These are phyloP conservation scores for Amphipoea oculea DNA, from an alignment of 2,888 invertebrate genomes.

Conservation along the genomic window DNA sequence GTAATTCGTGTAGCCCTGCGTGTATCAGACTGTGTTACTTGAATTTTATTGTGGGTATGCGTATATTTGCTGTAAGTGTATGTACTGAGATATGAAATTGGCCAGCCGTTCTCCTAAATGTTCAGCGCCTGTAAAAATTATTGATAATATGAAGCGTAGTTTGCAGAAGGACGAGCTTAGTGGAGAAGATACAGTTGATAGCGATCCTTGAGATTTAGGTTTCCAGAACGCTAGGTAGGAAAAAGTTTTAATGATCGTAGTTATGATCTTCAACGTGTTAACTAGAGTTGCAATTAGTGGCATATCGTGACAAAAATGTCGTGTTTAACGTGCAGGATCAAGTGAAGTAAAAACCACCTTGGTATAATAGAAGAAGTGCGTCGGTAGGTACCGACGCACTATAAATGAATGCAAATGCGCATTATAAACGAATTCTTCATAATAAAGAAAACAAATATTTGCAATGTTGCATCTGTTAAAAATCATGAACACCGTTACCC, in stretches of 20 bases:
- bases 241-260: conserved; percentile 55
- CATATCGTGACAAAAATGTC: conserved; percentile 33
- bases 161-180: conserved; percentile 23
- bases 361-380: too few relatives aligned
- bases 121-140: conserved; percentile 22
- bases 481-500: background rate
- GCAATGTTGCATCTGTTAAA: background rate
- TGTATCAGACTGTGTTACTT: conserved; percentile 73
- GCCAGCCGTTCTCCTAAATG: conserved; percentile 37
- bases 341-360: background rate
- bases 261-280: conserved; percentile 37
- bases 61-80: conserved; percentile 39
- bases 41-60: conserved; percentile 71
- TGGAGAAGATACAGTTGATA: conserved; percentile 37
- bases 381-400: too few relatives aligned
- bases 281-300: conserved; percentile 47
- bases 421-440: background rate
- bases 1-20: conserved; percentile 85
- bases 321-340: background rate
- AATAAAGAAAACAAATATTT: background rate
- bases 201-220: conserved; percentile 35
- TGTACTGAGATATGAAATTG: conserved; percentile 51
- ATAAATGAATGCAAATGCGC: too few relatives aligned
- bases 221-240: conserved; percentile 19
- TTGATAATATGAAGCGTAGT: conserved; percentile 40